Evolutionary conservation across 2,888 invertebrate species (phyloP), one percentile per base, ranked within the genome.

Genomic region (Clanis bilineata): DNA sequence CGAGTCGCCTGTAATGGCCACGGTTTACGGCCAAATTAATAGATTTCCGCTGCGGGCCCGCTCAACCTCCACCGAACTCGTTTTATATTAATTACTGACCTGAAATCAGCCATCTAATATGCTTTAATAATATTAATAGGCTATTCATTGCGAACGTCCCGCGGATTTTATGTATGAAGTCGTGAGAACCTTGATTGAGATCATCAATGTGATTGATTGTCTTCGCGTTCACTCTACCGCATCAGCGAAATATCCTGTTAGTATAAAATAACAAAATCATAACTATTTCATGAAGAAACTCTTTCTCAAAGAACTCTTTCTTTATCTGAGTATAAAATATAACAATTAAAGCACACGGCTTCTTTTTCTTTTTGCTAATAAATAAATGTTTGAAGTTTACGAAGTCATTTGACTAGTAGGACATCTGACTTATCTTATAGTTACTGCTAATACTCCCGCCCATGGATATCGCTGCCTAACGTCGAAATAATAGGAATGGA

Each of bases 11-110:
- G 82, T 84, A 86, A 88, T 81, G 84, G 83, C 79, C 75, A 71
- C 81, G 77, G 77, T 90, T 90, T 87, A 90, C 81, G 77, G 82
- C 77, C 79, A 86, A 88, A 90, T 90, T 90, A 90, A 90, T 90
- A 89, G 87, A 88, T 90, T 85, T 80, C 78, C 83, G 79, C 82
- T 77, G 80, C 76, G 82, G 74, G 80, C 80, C 74, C 75, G 76
- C 71, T 77, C 73, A 81, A 80, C 80, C 79, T 75, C 74, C 44
- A 67, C 71, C 69, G 73, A 74, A 77, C 79, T 80, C 77, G 77
- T 80, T 82, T 81, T 72, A 76, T 85, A 86, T 86, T 88, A 83
- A 87, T 86, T 86, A 79, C 79, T 82, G 78, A 81, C 82, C 80
- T 80, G 74, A 79, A 83, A 79, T 80, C 71, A 39, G 18, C 23